phyloP scores from a whole-genome alignment of 2,888 invertebrate species.

The Apamea sordens region DNA sequence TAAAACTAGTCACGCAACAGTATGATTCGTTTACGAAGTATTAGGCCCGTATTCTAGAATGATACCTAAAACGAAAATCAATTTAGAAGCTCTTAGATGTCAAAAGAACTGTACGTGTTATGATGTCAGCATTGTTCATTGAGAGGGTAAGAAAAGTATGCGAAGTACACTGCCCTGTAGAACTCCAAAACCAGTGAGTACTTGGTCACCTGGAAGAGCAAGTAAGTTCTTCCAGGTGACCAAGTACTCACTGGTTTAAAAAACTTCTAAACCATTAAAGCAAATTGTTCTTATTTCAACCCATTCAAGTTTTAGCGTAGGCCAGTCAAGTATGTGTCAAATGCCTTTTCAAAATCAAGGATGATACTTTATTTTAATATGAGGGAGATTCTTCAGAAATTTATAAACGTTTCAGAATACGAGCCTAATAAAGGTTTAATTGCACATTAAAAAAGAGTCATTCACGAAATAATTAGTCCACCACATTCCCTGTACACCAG shows the following conservation, averaged over 20 bases:
- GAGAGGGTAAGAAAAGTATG: background rate
- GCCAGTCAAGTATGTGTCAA: background rate
- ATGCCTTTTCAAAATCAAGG: background rate
- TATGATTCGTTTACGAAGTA: background rate
- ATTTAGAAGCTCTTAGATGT: background rate
- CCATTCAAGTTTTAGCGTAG: background rate
- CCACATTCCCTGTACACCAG: background rate
- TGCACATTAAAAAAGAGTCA: background rate
- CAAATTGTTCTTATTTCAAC: background rate
- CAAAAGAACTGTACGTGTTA: background rate
- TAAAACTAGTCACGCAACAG: background rate
- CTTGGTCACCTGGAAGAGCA: background rate
- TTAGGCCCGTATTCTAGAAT: constrained; percentile 12
- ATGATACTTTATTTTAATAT: background rate
- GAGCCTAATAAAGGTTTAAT: background rate
- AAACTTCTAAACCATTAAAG: background rate
- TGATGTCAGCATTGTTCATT: background rate
- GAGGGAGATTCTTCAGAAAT: background rate
- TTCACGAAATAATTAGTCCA: background rate
- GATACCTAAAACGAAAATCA: background rate
- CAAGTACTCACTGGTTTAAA: too few relatives aligned
- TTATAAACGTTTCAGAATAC: background rate
- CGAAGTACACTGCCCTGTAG: background rate
- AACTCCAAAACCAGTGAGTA: constrained; percentile 7
- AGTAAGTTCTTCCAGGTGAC: too few relatives aligned